Evolutionary conservation across 2,113 vertebrate genomes (phyloP).

Genomic region (Callithrix jacchus): DNA sequence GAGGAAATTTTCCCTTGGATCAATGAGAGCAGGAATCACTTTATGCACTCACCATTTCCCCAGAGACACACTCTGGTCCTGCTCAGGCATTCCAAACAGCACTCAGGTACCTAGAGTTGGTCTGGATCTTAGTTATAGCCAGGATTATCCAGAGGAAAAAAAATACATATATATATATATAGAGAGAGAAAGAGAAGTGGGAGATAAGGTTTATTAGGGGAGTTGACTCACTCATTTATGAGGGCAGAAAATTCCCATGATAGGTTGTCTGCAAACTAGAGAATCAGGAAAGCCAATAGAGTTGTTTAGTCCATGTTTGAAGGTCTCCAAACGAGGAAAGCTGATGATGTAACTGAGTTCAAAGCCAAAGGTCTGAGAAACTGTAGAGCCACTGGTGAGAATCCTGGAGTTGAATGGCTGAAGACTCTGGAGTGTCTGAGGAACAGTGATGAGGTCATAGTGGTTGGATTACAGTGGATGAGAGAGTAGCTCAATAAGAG

Average conservation of each 20-base stretch:
- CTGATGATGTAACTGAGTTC: not conserved
- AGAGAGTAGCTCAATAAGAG: fast-evolving
- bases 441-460: not conserved
- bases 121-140: not conserved
- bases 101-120: not conserved
- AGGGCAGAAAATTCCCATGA: not conserved
- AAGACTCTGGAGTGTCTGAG: not conserved
- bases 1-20: not conserved
- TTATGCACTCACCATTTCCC: not conserved
- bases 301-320: not conserved
- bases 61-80: not conserved
- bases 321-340: not conserved
- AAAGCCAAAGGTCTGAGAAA: not conserved
- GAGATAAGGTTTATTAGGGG: not conserved
- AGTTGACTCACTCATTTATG: not conserved
- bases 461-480: not conserved
- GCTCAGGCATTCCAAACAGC: not conserved
- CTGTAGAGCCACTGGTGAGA: not conserved
- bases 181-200: not conserved
- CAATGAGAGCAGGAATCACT: not conserved
- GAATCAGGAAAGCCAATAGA: not conserved
- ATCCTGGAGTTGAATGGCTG: not conserved
- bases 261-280: not conserved
- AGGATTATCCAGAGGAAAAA: not conserved
- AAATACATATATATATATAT: too few species aligned